Evolutionary conservation across 2,797 vertebrate genomes (phyloP).

Genomic region (Helostoma temminkii): DNA sequence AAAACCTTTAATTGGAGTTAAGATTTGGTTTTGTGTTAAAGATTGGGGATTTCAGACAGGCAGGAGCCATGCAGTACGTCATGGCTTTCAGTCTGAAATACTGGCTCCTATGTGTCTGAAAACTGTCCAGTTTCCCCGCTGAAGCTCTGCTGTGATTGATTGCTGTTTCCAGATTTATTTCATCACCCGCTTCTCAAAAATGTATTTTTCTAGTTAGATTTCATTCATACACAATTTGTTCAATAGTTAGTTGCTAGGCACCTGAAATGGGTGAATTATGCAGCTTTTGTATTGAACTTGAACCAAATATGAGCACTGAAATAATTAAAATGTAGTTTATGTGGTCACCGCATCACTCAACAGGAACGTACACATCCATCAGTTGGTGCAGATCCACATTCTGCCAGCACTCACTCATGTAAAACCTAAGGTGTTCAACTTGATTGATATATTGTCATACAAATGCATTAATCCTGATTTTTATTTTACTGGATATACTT

Average conservation of each 20-base stretch:
- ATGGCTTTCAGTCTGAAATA: conserved; percentile 79
- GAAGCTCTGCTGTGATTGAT: conserved; percentile 82
- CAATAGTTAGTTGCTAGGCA: conserved; percentile 50
- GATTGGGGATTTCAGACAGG: conserved; percentile 85
- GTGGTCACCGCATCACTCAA: conserved; percentile 12
- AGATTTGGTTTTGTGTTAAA: conserved; percentile 83
- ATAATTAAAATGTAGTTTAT: conserved; percentile 43
- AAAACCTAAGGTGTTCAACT: conserved; percentile 24
- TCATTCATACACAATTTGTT: conserved; percentile 59
- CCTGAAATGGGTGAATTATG: conserved; percentile 46
- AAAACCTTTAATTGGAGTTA: conserved; percentile 81
- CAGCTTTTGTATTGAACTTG: conserved; percentile 37
- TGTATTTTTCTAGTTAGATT: conserved; percentile 54
- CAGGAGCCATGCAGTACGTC: conserved; percentile 83
- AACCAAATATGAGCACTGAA: conserved; percentile 27
- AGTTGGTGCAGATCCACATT: conserved; percentile 4
- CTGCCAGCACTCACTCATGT: conserved; percentile 31
- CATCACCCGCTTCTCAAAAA: conserved; percentile 74
- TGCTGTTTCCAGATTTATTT: conserved; percentile 82
- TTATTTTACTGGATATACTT: conserved; percentile 45
- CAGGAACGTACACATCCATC: conserved; percentile 7
- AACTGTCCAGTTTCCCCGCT: conserved; percentile 79
- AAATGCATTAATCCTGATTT: conserved; percentile 35
- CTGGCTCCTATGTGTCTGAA: conserved; percentile 86
- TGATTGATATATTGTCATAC: conserved; percentile 36